Evolutionary conservation across 1,140 invertebrate species (phyloP), one percentile per base, ranked within the genome.

Genomic region (Cecropterus lyciades): DNA sequence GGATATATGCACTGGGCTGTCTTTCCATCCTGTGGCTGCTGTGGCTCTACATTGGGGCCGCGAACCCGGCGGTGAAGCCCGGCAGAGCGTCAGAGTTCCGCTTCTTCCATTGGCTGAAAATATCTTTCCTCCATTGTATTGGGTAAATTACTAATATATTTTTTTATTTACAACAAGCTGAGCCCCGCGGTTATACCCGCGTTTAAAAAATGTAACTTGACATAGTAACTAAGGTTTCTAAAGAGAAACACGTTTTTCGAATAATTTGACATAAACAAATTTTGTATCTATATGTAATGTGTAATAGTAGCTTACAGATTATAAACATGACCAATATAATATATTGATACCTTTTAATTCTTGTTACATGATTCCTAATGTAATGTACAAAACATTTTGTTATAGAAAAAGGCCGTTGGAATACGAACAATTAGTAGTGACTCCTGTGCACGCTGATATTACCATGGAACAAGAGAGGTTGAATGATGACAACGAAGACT

Each of bases 401-500:
- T 74, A 1, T 76, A 96, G 96, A 63, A 95, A 95, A 93, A 94
- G 95, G 53, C 94, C 95, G 37, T 93, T 95, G 57, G 95, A 97
- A 82, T 97, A 97, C 73, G 97, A 98, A 79, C 97, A 98, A 86
- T 96, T 98, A 75, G 95, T 99, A 0, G 97, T 98, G 48, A 97
- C 97, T 3, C 97, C 98, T 0, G 94, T 95, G 8, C 96, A 97
- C 79, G 96, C 97, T 0, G 96, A 95, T 46, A 94, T 98, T 7
- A 94, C 97, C 77, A 94, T 97, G 15, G 95, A 95, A 72, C 95
- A 97, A 14, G 95, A 97, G 51, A 97, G 98, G 83, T 92, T 99
- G 16, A 99, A 98, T 69, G 98, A 99, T 80, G 97, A 99, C 77
- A 99, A 99, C 91, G 96, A 97, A 89, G 98, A 99, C 90, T 99